Conservation (phyloP, 2,797 vertebrate genomes). For the Darevskia mixta region DNA sequence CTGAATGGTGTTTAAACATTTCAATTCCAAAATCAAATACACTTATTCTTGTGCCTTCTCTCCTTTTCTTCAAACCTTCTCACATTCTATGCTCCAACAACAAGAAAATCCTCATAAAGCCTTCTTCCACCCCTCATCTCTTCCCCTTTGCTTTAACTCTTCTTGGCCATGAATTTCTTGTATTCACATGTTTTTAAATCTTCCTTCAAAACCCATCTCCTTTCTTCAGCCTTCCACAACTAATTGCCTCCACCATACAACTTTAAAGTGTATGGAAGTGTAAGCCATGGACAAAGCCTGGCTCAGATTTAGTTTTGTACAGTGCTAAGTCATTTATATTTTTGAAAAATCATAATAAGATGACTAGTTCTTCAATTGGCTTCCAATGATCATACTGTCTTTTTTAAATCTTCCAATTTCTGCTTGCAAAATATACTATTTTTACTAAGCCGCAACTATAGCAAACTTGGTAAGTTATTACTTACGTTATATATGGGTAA, state of each 20-base stretch:
- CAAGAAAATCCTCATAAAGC: too few species aligned
- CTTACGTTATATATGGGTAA: background rate
- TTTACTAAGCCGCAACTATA: background rate
- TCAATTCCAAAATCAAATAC: background rate
- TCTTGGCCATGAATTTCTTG: background rate
- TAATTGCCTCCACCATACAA: background rate
- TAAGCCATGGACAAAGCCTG: background rate
- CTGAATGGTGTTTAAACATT: background rate
- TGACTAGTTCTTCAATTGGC: background rate
- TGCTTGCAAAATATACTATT: constrained; percentile 11
- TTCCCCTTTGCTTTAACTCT: background rate
- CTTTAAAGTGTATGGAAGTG: too few species aligned
- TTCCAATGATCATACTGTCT: background rate
- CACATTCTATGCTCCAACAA: background rate
- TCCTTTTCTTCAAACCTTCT: background rate
- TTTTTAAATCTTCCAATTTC: background rate
- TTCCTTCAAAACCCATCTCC: background rate
- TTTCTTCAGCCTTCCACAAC: background rate
- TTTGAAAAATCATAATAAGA: background rate
- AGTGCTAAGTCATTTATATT: background rate
- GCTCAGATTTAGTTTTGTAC: background rate
- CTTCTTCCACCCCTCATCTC: too few species aligned
- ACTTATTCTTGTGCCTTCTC: background rate
- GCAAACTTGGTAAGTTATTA: background rate
- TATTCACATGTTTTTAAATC: background rate